Evolutionary conservation across 1,140 invertebrate species (phyloP).

Genomic region (Holotrichia oblita): DNA sequence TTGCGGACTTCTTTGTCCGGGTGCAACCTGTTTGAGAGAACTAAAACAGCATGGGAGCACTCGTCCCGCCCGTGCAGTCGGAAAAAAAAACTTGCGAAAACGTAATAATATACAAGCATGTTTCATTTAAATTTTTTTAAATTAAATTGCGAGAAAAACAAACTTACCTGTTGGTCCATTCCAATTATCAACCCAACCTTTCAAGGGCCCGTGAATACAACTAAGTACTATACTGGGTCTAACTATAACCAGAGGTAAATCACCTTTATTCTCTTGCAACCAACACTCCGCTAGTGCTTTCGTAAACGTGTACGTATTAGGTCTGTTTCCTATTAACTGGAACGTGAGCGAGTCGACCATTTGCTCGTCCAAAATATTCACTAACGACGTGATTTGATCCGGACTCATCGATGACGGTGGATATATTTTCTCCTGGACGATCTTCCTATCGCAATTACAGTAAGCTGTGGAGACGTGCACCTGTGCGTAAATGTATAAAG

Average conservation of each 20-base stretch:
- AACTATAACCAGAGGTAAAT: slow-evolving; percentile 91
- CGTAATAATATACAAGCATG: too few relatives aligned
- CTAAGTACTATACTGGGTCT: slow-evolving; percentile 88
- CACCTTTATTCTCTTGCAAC: slow-evolving; percentile 78
- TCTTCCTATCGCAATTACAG: slow-evolving; percentile 84
- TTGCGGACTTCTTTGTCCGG: too few relatives aligned
- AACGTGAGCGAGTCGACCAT: slow-evolving; percentile 70
- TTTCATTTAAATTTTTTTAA: too few relatives aligned
- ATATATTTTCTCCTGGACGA: slow-evolving; percentile 80
- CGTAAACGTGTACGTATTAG: slow-evolving; percentile 93
- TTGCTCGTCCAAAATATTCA: slow-evolving; percentile 72
- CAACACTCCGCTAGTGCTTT: slow-evolving; percentile 90
- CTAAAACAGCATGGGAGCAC: too few relatives aligned
- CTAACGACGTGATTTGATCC: slow-evolving; percentile 74
- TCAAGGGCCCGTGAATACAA: slow-evolving; percentile 55
- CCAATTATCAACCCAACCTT: slow-evolving; percentile 93
- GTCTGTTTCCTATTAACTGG: slow-evolving; percentile 80
- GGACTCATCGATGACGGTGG: slow-evolving; percentile 73
- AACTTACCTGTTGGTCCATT: slow-evolving; percentile 88
- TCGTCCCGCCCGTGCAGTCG: too few relatives aligned
- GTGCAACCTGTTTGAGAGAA: too few relatives aligned
- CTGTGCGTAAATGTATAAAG: too few relatives aligned
- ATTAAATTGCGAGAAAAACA: too few relatives aligned
- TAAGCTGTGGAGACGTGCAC: slow-evolving; percentile 91
- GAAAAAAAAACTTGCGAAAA: too few relatives aligned